Percentiles rank a stretch among this genome's conserved stretches.
Conservation (phyloP, 2,797 vertebrate species). For the Cossypha caffra region DNA sequence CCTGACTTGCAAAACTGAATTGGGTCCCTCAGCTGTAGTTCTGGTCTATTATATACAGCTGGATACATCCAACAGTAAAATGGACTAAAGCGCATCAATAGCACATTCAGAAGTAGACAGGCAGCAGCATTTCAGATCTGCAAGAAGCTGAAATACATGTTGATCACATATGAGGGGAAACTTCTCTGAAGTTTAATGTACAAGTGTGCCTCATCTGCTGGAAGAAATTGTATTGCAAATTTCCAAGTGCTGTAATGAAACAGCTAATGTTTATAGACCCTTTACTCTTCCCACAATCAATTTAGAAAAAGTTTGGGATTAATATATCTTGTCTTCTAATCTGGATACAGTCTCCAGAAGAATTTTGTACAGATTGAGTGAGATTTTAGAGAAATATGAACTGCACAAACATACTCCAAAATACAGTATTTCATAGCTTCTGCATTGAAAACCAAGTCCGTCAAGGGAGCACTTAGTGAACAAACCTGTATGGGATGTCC, state of each 20-base stretch:
- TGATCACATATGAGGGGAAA: conserved; percentile 16
- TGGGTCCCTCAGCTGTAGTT: neutral
- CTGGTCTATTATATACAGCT: fast-evolving
- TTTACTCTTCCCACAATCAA: neutral
- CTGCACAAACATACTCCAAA: neutral
- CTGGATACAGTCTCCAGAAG: neutral
- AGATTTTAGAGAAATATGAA: neutral
- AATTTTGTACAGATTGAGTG: neutral
- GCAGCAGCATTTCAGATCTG: neutral
- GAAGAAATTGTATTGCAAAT: conserved; percentile 2
- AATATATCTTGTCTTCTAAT: neutral
- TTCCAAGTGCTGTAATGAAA: conserved; percentile 3
- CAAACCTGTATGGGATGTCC: neutral
- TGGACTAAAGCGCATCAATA: neutral
- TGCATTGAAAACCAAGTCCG: neutral
- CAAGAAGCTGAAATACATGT: neutral
- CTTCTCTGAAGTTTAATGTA: conserved; percentile 28
- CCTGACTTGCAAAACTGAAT: neutral
- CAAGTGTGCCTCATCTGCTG: conserved; percentile 14
- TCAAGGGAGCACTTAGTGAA: neutral
- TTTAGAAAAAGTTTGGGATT: neutral
- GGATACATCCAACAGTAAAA: neutral
- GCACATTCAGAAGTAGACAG: neutral
- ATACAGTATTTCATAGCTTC: neutral
- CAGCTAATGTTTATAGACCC: neutral